phyloP scores from a whole-genome alignment of 2,797 vertebrate genomes.

The Eutrigla gurnardus region DNA sequence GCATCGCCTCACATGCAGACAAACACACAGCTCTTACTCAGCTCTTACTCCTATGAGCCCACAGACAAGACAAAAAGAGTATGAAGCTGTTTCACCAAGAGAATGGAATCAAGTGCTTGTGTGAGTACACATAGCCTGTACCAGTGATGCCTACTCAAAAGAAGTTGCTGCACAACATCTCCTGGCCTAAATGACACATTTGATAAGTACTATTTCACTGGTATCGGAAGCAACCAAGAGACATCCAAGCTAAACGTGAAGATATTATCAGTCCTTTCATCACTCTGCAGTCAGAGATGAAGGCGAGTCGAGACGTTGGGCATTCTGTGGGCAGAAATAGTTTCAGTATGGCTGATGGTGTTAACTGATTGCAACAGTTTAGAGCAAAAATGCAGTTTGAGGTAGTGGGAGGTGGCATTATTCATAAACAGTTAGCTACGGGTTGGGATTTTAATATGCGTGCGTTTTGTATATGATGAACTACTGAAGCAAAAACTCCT shows the following conservation, averaged over 20 bases:
- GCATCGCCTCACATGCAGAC: neutral
- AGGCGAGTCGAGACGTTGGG: neutral
- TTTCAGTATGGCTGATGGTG: neutral
- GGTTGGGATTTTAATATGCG: neutral
- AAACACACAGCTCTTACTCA: neutral
- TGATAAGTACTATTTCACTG: neutral
- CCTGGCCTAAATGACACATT: neutral
- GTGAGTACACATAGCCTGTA: neutral
- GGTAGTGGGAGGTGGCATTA: neutral
- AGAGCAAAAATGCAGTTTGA: neutral
- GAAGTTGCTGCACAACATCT: neutral
- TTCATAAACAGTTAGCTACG: neutral
- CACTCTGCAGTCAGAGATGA: neutral
- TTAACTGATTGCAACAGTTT: neutral
- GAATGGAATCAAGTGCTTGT: neutral
- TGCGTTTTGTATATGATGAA: neutral
- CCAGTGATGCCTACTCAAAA: neutral
- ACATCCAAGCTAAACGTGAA: neutral
- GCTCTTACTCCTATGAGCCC: neutral
- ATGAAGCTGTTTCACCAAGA: neutral
- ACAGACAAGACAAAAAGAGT: neutral
- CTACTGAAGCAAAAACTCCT: neutral
- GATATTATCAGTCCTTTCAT: slow-evolving; percentile 1
- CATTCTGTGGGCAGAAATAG: neutral
- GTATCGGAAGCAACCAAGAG: neutral